Evolutionary conservation across 1,140 invertebrate genomes (phyloP).

Genomic region (Harpegnathos saltator): DNA sequence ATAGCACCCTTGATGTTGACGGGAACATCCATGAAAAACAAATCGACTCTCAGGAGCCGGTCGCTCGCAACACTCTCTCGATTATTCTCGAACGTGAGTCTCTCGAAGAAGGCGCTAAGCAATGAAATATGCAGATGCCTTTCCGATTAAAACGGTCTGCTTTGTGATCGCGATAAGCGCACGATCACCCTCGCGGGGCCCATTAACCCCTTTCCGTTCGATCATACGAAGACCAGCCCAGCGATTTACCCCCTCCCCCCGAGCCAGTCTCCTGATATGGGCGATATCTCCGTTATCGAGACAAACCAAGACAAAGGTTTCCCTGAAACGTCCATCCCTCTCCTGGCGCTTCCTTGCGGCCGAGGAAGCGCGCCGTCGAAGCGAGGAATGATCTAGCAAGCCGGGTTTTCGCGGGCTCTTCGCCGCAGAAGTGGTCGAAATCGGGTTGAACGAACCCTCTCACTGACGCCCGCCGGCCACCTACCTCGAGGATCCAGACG

Average conservation of each 20-base stretch:
- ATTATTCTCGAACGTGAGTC: too few species aligned
- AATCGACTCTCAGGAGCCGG: too few species aligned
- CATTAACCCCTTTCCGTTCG: constrained; percentile 3
- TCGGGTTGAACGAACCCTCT: constrained; percentile 68
- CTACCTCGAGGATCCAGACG: constrained; percentile 62
- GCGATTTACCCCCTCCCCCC: constrained; percentile 9
- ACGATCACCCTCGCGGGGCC: neutral
- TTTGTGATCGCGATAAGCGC: neutral
- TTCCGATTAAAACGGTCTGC: neutral
- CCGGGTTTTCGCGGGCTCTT: constrained; percentile 19
- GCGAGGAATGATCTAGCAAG: constrained; percentile 57
- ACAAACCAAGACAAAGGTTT: neutral
- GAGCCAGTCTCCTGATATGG: neutral
- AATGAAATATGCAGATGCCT: too few species aligned
- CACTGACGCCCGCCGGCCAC: constrained; percentile 62
- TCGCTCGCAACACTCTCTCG: too few species aligned
- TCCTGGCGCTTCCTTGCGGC: neutral
- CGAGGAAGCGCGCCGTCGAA: constrained; percentile 29
- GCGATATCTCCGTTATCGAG: constrained; percentile 5
- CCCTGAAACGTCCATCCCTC: neutral
- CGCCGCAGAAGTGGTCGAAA: constrained; percentile 58
- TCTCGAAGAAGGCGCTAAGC: too few species aligned
- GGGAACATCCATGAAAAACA: too few species aligned
- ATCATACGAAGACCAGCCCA: constrained; percentile 7
- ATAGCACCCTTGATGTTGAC: too few species aligned